Base-by-base conservation (phyloP, 2,888 invertebrate species). In the Desoria tigrina region DNA sequence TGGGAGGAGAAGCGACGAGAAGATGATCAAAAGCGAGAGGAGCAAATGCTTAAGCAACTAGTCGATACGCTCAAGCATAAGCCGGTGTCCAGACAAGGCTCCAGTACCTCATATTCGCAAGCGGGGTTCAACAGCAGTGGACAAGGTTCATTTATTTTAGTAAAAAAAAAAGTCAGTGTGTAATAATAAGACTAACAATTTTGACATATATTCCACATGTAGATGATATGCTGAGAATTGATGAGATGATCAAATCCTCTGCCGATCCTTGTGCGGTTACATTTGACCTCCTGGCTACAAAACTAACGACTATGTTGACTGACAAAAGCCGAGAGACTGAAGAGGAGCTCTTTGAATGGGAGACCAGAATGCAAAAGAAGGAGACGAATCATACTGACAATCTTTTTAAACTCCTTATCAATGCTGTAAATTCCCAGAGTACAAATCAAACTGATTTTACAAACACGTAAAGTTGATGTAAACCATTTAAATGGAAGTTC, bases 261-360 rank as follows among this genome's bases (percentile, higher is more conserved):
- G 61, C 61, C 1, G 61, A 61, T 28, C 66, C 61, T 6, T 61
- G 66, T 57, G 66, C 57, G 1, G 37, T 57, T n/a, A 66, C 57
- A 3, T 66, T 66, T 42, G 66, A 66, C 56, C 39, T 57, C 1
- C 23, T 66, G n/a, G 66, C 66, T 7, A 42, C 61, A n/a, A 23
- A 45, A 9, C 42, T 66, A 2, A 61, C 51, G 1, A 56, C 50
- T 2, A 57, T 51, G 27, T 14, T 66, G 14, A 42, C 23, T 18
- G 61, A 66, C 1, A 57, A 62, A 39, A 56, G 54, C 21, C 32
- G 50, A 24, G 61, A 66, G 24, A 42, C 58, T 0, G 66, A 66
- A 24, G 51, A 66, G 32, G 37, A 28, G n/a, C 7, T 66, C 14
- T n/a, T 28, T 2, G 51, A 58, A 26, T 66, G 66, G 66, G 66